phyloP scores from a whole-genome alignment of 2,888 invertebrate genomes.

The Chouioia cunea region DNA sequence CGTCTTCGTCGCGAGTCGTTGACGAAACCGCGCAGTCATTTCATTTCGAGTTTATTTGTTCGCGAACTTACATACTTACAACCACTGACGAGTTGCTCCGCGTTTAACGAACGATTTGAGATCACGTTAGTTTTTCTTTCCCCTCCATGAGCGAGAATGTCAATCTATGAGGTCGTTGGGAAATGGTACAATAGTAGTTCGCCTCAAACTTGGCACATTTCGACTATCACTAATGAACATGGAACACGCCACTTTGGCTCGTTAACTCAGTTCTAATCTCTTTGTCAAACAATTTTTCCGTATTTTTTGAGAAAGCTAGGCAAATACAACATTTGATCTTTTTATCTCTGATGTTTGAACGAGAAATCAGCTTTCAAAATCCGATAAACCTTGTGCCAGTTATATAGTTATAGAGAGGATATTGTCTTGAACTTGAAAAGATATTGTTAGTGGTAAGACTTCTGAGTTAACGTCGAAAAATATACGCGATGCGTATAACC shows the following conservation, averaged over 20 bases:
- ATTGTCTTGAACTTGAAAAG: too few species aligned
- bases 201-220: conserved; percentile 6
- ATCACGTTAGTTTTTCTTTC: conserved; percentile 16
- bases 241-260: conserved; percentile 17
- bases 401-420: neutral
- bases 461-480: neutral
- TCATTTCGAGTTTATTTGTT: neutral
- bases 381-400: conserved; percentile 7
- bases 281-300: neutral
- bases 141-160: neutral
- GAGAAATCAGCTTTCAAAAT: conserved; percentile 13
- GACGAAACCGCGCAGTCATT: neutral
- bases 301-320: neutral
- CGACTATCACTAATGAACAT: neutral
- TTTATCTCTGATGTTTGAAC: conserved; percentile 6
- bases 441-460: too few species aligned
- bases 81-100: neutral
- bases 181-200: neutral
- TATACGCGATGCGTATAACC: neutral
- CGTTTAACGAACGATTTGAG: neutral
- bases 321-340: neutral
- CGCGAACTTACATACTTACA: conserved; percentile 2
- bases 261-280: neutral
- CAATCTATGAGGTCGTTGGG: neutral
- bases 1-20: neutral